Conservation (phyloP, 2,113 vertebrate genomes). For the Phrynosoma blainvillii region DNA sequence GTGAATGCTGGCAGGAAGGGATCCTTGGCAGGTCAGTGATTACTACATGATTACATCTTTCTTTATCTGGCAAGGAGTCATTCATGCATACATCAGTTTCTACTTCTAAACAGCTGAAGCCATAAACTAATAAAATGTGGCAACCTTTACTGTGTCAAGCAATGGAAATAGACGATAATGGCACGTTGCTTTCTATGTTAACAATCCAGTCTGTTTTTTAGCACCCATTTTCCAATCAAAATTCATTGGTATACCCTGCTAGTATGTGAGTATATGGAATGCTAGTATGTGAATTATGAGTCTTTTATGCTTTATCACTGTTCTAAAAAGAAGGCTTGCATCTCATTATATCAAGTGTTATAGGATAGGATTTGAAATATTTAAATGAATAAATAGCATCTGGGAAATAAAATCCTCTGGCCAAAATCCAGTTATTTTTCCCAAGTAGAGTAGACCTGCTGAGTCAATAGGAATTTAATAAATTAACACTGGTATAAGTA, state of each 20-base stretch:
- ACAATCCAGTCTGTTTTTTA: neutral
- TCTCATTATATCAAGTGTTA: too few species aligned
- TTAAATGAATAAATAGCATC: too few species aligned
- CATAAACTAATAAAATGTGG: neutral
- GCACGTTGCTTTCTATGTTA: too few species aligned
- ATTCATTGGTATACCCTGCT: too few species aligned
- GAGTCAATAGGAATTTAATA: too few species aligned
- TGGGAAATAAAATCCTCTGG: too few species aligned
- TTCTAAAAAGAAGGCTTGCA: neutral
- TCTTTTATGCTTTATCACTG: neutral
- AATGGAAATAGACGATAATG: too few species aligned
- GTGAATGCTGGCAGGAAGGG: constrained; percentile 93
- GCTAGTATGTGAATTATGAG: neutral
- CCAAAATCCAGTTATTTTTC: too few species aligned
- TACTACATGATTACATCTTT: fast-evolving
- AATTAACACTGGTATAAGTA: too few species aligned
- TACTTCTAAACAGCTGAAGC: neutral
- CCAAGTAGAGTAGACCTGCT: too few species aligned
- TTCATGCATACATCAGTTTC: neutral
- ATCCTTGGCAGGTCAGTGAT: constrained; percentile 83
- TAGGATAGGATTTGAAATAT: too few species aligned
- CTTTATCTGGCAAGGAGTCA: neutral
- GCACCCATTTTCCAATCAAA: neutral
- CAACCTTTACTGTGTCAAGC: neutral
- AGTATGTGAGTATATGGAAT: too few species aligned